These are phyloP conservation scores for Lytechinus variegatus DNA, from an alignment of 35 echinoderm and acorn worm species.

Conservation along the genomic window DNA sequence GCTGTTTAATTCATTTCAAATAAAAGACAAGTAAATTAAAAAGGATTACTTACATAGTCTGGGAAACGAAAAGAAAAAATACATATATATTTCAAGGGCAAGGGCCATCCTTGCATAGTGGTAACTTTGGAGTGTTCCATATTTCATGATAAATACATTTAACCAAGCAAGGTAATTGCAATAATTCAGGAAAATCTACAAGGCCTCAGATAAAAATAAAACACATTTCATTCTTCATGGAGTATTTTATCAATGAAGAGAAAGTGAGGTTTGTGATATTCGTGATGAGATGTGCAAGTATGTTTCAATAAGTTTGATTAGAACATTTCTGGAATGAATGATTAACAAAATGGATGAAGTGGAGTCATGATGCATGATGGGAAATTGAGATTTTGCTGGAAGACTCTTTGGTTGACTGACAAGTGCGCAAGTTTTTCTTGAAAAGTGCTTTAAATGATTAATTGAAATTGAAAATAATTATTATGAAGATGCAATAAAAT, in stretches of 20 bases:
- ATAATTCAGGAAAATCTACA: no score
- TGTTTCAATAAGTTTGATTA: neutral
- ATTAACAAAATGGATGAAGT: neutral
- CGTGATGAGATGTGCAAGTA: neutral
- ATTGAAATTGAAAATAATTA: neutral
- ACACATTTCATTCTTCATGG: no score
- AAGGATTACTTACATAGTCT: neutral
- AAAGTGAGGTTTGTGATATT: neutral
- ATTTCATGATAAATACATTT: no score
- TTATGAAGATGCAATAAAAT: no score
- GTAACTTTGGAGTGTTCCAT: no score
- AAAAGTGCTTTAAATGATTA: neutral
- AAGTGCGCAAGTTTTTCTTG: neutral
- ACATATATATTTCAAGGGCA: neutral
- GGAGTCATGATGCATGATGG: neutral
- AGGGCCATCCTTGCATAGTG: neutral
- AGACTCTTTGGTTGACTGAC: neutral
- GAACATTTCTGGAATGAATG: neutral
- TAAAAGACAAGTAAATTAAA: neutral
- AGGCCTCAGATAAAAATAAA: no score
- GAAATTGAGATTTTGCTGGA: neutral
- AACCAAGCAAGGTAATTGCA: no score
- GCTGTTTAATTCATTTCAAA: no score
- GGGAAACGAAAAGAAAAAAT: neutral
- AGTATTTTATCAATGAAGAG: neutral